phyloP scores from a whole-genome alignment of 2,888 invertebrate species.

The Actias luna region DNA sequence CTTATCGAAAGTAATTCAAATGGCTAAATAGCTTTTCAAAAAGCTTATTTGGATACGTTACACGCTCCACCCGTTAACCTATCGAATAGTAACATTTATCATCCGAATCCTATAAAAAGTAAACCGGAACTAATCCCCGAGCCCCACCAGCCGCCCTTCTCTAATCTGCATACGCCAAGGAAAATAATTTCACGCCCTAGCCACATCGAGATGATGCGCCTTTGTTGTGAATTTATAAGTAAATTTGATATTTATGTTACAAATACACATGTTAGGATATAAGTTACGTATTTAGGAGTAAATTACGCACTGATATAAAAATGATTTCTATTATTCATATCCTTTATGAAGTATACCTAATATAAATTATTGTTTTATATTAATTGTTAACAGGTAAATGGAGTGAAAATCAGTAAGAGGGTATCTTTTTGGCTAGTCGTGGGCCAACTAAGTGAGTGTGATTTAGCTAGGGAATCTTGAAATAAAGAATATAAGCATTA shows the following conservation, averaged over 20 bases:
- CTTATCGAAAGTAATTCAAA: slow-evolving; percentile 12
- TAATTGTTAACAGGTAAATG: too few relatives aligned
- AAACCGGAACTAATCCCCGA: slow-evolving; percentile 75
- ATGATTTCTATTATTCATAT: too few relatives aligned
- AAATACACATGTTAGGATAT: slow-evolving; percentile 1
- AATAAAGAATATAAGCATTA: too few relatives aligned
- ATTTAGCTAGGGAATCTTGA: too few relatives aligned
- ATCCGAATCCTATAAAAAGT: slow-evolving; percentile 80
- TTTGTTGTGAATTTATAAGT: slow-evolving; percentile 52
- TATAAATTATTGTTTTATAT: too few relatives aligned
- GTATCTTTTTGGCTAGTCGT: too few relatives aligned
- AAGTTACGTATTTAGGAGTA: not conserved
- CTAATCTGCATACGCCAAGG: slow-evolving; percentile 79
- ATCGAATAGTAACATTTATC: slow-evolving; percentile 73
- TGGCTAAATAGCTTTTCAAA: slow-evolving; percentile 31
- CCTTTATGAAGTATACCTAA: too few relatives aligned
- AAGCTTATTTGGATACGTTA: slow-evolving; percentile 71
- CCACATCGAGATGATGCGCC: slow-evolving; percentile 55
- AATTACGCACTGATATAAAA: not conserved
- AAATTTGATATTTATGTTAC: slow-evolving; percentile 10
- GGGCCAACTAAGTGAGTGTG: too few relatives aligned
- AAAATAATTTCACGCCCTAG: slow-evolving; percentile 80
- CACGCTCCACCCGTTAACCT: slow-evolving; percentile 76
- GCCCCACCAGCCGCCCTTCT: slow-evolving; percentile 55
- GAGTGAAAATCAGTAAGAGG: too few relatives aligned